Base-by-base conservation (phyloP, 35 echinoderm and acorn worm genomes). In the Strongylocentrotus purpuratus region DNA sequence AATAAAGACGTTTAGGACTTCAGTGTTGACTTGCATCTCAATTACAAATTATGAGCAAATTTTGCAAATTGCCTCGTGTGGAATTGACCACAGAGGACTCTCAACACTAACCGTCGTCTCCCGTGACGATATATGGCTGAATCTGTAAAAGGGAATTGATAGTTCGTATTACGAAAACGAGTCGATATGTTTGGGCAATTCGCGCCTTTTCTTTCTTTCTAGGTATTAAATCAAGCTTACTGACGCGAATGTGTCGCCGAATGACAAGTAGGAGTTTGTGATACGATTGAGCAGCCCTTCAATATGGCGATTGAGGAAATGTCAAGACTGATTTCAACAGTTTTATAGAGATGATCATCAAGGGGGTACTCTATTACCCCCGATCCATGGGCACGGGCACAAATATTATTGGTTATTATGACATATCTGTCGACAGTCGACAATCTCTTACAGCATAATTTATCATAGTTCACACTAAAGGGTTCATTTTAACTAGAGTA, bases 1-100 rank as follows among this genome's bases (percentile, higher is more conserved):
- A 78, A 78, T 78, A 78, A 78, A 78, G 65, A 78, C 65, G 65
- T n/a, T 78, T 78, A 78, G 22, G 65, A 78, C n/a, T 78, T 78
- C 65, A 78, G 4, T 28, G 20, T 28, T 78, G 22, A 22, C 65
- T 78, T 78, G 65, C 65, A 78, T 22, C 65, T 78, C 65, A n/a
- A 28, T 78, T 78, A 78, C 65, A 78, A 78, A 78, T 78, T 78
- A 78, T 28, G 65, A n/a, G 28, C 65, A 78, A 78, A 78, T 78
- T 78, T 78, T 78, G 65, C 65, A 78, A 78, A 78, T 28, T 78
- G 65, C 65, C 65, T 4, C 65, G 22, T 78, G 25, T 22, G 25
- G 22, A 70, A 78, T 28, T 22, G 65, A 22, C 65, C 20, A 22
- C 18, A 7, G 20, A 18, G 65, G 65, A n/a, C 65, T 28, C 65